Evolutionary conservation across 2,113 vertebrate genomes (phyloP).

Genomic region (Zapus hudsonius): DNA sequence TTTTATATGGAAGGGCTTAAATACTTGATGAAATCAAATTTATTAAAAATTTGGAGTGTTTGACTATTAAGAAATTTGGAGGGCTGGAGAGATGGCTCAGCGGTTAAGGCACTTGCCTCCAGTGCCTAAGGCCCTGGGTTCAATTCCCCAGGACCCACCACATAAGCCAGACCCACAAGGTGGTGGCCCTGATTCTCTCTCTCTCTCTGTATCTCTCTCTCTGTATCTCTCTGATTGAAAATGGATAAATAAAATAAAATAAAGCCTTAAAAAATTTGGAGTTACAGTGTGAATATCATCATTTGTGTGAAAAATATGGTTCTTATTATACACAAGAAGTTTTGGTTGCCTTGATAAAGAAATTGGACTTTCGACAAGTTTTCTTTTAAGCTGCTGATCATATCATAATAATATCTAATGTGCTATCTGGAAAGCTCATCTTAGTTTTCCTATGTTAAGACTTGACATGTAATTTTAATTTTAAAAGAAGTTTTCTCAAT

Average conservation of each 20-base stretch:
- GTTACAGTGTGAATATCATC: neutral
- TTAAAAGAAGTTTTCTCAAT: no score
- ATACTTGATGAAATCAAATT: slow-evolving; percentile 3
- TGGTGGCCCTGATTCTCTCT: no score
- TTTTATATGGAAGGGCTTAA: slow-evolving; percentile 29
- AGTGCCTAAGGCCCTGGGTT: no score
- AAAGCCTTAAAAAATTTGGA: slow-evolving; percentile 42
- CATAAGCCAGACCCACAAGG: no score
- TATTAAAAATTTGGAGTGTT: slow-evolving; percentile 28
- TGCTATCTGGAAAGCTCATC: slow-evolving; percentile 28
- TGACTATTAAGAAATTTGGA: slow-evolving; percentile 42
- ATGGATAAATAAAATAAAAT: no score
- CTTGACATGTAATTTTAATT: slow-evolving; percentile 57
- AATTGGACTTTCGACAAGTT: slow-evolving; percentile 52
- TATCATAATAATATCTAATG: slow-evolving; percentile 58
- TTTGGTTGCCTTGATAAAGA: slow-evolving; percentile 33
- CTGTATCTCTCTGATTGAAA: no score
- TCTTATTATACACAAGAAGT: slow-evolving; percentile 6
- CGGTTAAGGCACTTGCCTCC: no score
- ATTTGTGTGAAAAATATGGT: slow-evolving; percentile 59
- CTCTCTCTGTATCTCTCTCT: no score
- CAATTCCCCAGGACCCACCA: no score
- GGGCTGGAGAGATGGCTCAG: no score
- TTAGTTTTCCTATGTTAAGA: slow-evolving; percentile 57
- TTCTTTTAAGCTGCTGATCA: slow-evolving; percentile 44